Percentiles rank a stretch among this genome's conserved stretches.
phyloP scores from a whole-genome alignment of 2,888 invertebrate genomes.

The Hemicrepidius hirtus region DNA sequence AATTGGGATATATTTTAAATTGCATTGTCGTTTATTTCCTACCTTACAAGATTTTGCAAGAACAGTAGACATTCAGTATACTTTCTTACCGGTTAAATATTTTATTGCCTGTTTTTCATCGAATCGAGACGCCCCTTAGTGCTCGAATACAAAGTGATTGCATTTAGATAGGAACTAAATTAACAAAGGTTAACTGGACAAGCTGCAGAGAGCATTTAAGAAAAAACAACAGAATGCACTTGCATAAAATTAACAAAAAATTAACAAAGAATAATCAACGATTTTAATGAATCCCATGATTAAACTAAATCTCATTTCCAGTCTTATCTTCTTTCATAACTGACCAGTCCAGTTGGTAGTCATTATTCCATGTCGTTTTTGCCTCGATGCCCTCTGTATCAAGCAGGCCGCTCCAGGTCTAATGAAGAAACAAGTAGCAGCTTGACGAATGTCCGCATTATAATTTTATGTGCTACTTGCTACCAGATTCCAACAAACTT shows the following conservation, averaged over 20 bases:
- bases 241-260: conserved; percentile 41
- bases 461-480: conserved; percentile 62
- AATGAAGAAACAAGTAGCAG: conserved; percentile 65
- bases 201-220: neutral
- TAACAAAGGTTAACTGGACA: conserved; percentile 7
- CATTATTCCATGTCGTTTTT: conserved; percentile 64
- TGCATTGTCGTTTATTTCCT: too few relatives aligned
- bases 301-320: conserved; percentile 52
- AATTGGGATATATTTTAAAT: too few relatives aligned
- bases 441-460: conserved; percentile 62
- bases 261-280: conserved; percentile 47
- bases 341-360: conserved; percentile 54
- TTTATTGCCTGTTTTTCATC: too few relatives aligned
- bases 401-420: conserved; percentile 60
- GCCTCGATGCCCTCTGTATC: conserved; percentile 62
- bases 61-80: too few relatives aligned
- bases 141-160: conserved; percentile 6
- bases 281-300: conserved; percentile 51
- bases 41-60: too few relatives aligned
- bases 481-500: conserved; percentile 58
- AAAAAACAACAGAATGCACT: conserved; percentile 27
- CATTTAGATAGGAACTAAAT: conserved; percentile 15
- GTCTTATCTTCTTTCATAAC: conserved; percentile 53
- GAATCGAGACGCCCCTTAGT: too few relatives aligned
- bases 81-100: too few relatives aligned